Conservation (phyloP, 2,888 invertebrate species). For the Saturnia japonica region DNA sequence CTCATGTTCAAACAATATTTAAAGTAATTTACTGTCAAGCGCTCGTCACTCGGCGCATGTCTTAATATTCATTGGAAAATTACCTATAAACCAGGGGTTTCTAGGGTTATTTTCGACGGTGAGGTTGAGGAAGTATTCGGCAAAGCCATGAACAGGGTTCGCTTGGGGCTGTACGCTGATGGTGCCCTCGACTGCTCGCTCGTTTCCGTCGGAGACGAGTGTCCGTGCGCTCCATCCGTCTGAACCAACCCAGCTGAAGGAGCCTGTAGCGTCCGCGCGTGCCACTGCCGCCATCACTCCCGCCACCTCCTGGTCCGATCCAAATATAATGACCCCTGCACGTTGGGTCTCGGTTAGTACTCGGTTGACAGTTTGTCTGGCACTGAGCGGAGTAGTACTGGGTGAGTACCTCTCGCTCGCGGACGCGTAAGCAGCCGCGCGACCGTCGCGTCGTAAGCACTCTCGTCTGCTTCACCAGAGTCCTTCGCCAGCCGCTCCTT, state of each 20-base stretch:
- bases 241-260: conserved; percentile 97
- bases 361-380: too few relatives aligned
- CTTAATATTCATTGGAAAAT: conserved; percentile 38
- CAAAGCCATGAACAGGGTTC: conserved; percentile 92
- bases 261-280: conserved; percentile 90
- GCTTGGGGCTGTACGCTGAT: conserved; percentile 97
- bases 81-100: conserved; percentile 98
- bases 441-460: conserved; percentile 93
- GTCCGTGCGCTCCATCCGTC: conserved; percentile 97
- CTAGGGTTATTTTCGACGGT: conserved; percentile 93
- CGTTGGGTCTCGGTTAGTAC: not conserved
- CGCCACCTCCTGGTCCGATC: conserved; percentile 97
- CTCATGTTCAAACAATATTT: not conserved
- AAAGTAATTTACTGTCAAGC: not conserved
- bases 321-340: conserved; percentile 95
- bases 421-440: conserved; percentile 90
- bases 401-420: conserved; percentile 89
- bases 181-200: conserved; percentile 89
- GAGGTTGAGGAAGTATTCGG: conserved; percentile 91
- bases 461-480: conserved; percentile 95
- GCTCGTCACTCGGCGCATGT: not conserved
- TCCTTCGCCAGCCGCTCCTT: conserved; percentile 97
- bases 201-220: conserved; percentile 92
- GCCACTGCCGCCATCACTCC: conserved; percentile 96
- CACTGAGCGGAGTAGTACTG: too few relatives aligned